A percentile compares a stretch with the other conserved stretches of the same genome.
These are phyloP conservation scores for Apodemia hepburni DNA, from an alignment of 2,888 invertebrate genomes.

Conservation along the genomic window DNA sequence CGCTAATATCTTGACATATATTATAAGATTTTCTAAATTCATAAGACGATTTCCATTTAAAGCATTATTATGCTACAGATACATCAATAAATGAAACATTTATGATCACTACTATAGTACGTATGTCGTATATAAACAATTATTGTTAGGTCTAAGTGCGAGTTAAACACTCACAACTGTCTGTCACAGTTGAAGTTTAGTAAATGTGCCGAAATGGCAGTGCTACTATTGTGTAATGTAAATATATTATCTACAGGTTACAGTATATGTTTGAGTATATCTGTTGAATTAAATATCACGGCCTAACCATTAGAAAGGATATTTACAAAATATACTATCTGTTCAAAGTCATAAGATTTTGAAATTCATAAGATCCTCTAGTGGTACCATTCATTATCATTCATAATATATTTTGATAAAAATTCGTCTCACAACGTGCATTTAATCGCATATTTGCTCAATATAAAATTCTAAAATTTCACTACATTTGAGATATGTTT, in stretches of 20 bases:
- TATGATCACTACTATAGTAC: slow-evolving; percentile 22
- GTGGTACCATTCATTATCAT: slow-evolving; percentile 70
- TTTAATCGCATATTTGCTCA: slow-evolving; percentile 48
- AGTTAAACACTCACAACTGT: slow-evolving; percentile 15
- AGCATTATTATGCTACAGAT: slow-evolving; percentile 69
- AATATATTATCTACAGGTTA: slow-evolving; percentile 20
- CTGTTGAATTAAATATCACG: slow-evolving; percentile 51
- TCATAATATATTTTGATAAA: slow-evolving; percentile 69
- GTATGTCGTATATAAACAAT: slow-evolving; percentile 17
- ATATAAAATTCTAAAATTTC: slow-evolving; percentile 71
- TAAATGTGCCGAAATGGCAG: slow-evolving; percentile 24
- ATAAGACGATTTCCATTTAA: slow-evolving; percentile 76
- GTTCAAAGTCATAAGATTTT: slow-evolving; percentile 76
- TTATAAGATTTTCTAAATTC: slow-evolving; percentile 69
- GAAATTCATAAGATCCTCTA: slow-evolving; percentile 74
- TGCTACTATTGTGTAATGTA: slow-evolving; percentile 23
- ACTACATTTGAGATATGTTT: slow-evolving; percentile 70
- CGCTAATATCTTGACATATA: slow-evolving; percentile 51
- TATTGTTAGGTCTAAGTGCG: slow-evolving; percentile 16
- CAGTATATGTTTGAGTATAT: slow-evolving; percentile 43
- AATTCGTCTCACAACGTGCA: slow-evolving; percentile 68
- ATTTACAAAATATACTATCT: slow-evolving; percentile 71
- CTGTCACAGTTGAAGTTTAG: slow-evolving; percentile 14
- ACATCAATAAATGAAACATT: slow-evolving; percentile 22
- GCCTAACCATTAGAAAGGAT: slow-evolving; percentile 59